A percentile compares a stretch with the other conserved stretches of the same genome.
These are phyloP conservation scores for Atta texana DNA, from an alignment of 1,140 invertebrate genomes.

Conservation along the genomic window DNA sequence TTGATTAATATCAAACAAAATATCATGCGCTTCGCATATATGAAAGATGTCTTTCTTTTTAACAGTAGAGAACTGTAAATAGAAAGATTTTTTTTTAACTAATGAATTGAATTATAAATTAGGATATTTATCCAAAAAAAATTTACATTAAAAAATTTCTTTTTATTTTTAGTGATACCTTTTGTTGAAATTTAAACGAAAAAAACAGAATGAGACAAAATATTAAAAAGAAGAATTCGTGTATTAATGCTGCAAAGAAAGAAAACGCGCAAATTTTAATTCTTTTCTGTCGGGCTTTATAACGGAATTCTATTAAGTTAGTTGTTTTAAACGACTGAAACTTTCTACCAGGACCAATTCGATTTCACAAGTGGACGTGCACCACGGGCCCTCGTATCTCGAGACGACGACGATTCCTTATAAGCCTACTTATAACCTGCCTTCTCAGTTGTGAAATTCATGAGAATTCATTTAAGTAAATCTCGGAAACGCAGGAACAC, in stretches of 20 bases:
- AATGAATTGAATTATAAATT: not conserved
- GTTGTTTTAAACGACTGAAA: constrained; percentile 47
- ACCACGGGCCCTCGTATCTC: not conserved
- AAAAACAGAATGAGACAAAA: not conserved
- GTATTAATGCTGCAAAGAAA: not conserved
- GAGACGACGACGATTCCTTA: not conserved
- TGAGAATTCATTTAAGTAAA: constrained; percentile 50
- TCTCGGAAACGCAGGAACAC: not conserved
- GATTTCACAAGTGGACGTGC: constrained; percentile 13
- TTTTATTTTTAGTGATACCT: not conserved
- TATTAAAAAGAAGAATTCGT: not conserved
- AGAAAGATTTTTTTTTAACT: not conserved
- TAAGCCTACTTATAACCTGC: constrained; percentile 14
- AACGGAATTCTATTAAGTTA: constrained; percentile 8
- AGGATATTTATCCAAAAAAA: not conserved
- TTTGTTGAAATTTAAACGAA: not conserved
- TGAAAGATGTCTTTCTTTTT: not conserved
- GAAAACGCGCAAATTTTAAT: not conserved
- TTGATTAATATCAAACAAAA: not conserved
- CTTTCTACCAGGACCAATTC: constrained; percentile 18
- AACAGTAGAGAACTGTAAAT: not conserved
- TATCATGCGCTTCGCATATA: not conserved
- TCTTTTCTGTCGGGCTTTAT: constrained; percentile 7
- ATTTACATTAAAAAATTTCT: not conserved
- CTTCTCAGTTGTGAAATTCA: constrained; percentile 5